Conservation (phyloP, 2,888 invertebrate species). For the Ichneumoninae sp. region DNA sequence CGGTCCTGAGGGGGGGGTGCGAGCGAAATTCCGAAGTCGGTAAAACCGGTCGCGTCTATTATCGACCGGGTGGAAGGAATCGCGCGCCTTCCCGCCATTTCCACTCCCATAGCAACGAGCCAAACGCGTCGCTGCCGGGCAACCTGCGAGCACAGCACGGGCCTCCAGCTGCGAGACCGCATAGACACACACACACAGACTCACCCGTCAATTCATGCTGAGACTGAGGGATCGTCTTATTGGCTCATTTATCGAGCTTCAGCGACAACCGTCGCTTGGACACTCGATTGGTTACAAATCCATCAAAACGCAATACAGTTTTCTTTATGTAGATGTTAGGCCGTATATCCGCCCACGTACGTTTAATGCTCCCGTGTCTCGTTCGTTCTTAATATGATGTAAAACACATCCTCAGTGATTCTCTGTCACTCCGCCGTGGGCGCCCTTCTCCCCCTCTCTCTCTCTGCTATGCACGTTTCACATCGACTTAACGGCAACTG, state of each 20-base stretch:
- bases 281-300: slow-evolving; percentile 67
- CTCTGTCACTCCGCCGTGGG: neutral
- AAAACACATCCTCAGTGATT: neutral
- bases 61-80: slow-evolving; percentile 71
- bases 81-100: slow-evolving; percentile 65
- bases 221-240: slow-evolving; percentile 57
- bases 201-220: neutral
- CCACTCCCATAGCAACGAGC: slow-evolving; percentile 64
- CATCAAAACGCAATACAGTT: slow-evolving; percentile 65
- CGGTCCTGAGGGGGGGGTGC: slow-evolving; percentile 9
- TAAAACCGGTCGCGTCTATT: slow-evolving; percentile 71
- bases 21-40: slow-evolving; percentile 68
- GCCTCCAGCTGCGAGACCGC: slow-evolving; percentile 3
- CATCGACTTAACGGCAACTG: neutral
- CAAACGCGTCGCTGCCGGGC: slow-evolving; percentile 58
- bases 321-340: slow-evolving; percentile 40
- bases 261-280: slow-evolving; percentile 62
- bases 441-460: neutral
- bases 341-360: slow-evolving; percentile 14
- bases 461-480: neutral
- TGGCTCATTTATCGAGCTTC: slow-evolving; percentile 66
- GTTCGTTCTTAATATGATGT: neutral
- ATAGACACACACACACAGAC: neutral
- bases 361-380: slow-evolving; percentile 32
- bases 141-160: slow-evolving; percentile 20